Conservation (phyloP, 2,888 invertebrate genomes). For the Tigriopus californicus region DNA sequence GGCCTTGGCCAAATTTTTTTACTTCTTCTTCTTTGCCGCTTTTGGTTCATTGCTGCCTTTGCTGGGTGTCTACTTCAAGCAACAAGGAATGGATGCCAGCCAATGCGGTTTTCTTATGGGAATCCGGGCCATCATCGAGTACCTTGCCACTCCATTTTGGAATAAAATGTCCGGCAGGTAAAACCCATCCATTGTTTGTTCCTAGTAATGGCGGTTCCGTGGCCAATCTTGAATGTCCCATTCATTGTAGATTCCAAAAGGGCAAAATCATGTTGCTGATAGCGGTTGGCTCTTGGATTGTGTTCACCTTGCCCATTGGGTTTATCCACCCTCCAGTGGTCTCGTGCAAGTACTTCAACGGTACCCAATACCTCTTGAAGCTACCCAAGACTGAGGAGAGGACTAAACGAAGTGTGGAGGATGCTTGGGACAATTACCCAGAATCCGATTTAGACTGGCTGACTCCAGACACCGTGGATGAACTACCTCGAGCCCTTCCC, state of each 20-base stretch:
- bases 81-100: slow-evolving; percentile 89
- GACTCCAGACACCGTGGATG: slow-evolving; percentile 11
- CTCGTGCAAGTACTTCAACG: slow-evolving; percentile 45
- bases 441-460: not conserved
- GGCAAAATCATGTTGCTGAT: slow-evolving; percentile 71
- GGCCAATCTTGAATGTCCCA: not conserved
- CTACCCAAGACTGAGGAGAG: not conserved
- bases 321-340: slow-evolving; percentile 86
- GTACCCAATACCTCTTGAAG: slow-evolving; percentile 35
- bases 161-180: slow-evolving; percentile 76
- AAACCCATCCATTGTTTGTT: slow-evolving; percentile 18
- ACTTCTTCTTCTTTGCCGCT: slow-evolving; percentile 97
- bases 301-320: slow-evolving; percentile 86
- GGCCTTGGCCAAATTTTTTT: slow-evolving; percentile 77
- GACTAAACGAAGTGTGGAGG: not conserved
- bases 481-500: slow-evolving; percentile 21
- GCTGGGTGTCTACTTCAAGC: slow-evolving; percentile 98
- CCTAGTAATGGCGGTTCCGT: slow-evolving; percentile 15
- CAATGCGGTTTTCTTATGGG: slow-evolving; percentile 89
- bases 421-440: not conserved
- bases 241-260: slow-evolving; percentile 46
- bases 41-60: slow-evolving; percentile 95
- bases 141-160: slow-evolving; percentile 94
- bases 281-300: slow-evolving; percentile 82
- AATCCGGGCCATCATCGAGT: slow-evolving; percentile 88